These are phyloP conservation scores for Drosophila murphyi DNA, from an alignment of 1,140 invertebrate genomes.

Conservation along the genomic window DNA sequence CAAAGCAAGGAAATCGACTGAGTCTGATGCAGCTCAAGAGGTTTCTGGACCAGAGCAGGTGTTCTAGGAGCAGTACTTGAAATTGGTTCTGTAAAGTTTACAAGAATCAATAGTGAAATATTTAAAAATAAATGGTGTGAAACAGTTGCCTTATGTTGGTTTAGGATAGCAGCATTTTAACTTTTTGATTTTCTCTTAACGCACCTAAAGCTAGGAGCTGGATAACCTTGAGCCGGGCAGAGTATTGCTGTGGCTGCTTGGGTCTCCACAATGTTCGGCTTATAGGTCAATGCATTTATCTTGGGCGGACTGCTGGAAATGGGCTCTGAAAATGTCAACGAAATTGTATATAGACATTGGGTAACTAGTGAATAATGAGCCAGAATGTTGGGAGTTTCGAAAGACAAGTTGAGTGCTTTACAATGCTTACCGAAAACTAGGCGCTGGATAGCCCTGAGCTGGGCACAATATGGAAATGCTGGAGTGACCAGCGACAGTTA, in stretches of 20 bases:
- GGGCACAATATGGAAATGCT: conserved; percentile 87
- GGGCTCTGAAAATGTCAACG: conserved; percentile 86
- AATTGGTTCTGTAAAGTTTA: conserved; percentile 86
- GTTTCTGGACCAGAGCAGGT: conserved; percentile 61
- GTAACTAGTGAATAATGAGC: neutral
- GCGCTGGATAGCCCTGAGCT: conserved; percentile 88
- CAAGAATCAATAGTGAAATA: neutral
- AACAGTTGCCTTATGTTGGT: conserved; percentile 54
- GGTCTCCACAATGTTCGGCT: conserved; percentile 66
- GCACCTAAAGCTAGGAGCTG: conserved; percentile 87
- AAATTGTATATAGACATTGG: neutral
- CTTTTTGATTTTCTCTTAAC: conserved; percentile 77
- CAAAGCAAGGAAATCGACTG: conserved; percentile 86
- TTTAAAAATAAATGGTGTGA: neutral
- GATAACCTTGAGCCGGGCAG: conserved; percentile 90
- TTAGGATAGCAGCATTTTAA: neutral
- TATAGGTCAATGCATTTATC: conserved; percentile 79
- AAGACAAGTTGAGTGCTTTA: conserved; percentile 24
- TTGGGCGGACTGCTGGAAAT: conserved; percentile 88
- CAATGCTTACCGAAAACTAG: conserved; percentile 86
- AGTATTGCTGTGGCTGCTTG: conserved; percentile 85
- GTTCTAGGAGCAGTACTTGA: conserved; percentile 86
- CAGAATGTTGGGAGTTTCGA: conserved; percentile 37
- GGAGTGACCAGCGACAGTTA: conserved; percentile 49
- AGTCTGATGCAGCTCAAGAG: conserved; percentile 60